Base-by-base conservation (phyloP, 1,140 invertebrate genomes). In the Drosophila kikkawai region DNA sequence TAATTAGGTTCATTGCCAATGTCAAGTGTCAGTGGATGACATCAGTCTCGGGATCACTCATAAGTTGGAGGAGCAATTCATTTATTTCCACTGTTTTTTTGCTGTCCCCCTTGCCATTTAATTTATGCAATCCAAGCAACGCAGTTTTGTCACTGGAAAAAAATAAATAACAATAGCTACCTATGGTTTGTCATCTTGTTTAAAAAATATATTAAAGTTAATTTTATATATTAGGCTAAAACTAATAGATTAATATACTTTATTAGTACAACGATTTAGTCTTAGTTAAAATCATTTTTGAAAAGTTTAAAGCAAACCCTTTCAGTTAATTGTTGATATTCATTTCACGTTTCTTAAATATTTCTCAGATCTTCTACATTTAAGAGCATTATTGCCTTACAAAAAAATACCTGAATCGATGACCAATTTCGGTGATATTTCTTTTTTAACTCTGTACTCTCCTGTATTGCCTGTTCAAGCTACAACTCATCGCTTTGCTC, bases 1-100 rank as follows among this genome's bases (percentile, higher is more conserved):
- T 88, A 88, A 88, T 88, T 88, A 78, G 80, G 80, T 84, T 88
- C 85, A 90, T 88, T 88, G 85, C 66, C 84, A 88, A 88, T 88
- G 85, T 71, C 84, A 87, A 88, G 86, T 87, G 84, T 73, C 84
- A 86, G 58, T 63, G 67, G 42, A 86, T 86, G 82, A 86, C 83
- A 86, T 86, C 83, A 86, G 77, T 67, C 45, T 11, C 56, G 61
- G 39, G 75, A 68, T 61, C 64, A 76, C 61, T 76, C 74, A 76
- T 67, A 66, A 76, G 36, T 66, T 41, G 69, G 61, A 82, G 69
- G 66, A 73, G 67, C 67, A 59, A 71, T 71, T 73, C 66, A 75
- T 75, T 74, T 47, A 79, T 73, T 70, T 69, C 51, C 76, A 84
- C 42, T 60, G 17, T 26, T 48, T 15, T 50, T 73, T 77, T 59